Conservation (phyloP, 2,888 invertebrate genomes). For the Villa cingulata region DNA sequence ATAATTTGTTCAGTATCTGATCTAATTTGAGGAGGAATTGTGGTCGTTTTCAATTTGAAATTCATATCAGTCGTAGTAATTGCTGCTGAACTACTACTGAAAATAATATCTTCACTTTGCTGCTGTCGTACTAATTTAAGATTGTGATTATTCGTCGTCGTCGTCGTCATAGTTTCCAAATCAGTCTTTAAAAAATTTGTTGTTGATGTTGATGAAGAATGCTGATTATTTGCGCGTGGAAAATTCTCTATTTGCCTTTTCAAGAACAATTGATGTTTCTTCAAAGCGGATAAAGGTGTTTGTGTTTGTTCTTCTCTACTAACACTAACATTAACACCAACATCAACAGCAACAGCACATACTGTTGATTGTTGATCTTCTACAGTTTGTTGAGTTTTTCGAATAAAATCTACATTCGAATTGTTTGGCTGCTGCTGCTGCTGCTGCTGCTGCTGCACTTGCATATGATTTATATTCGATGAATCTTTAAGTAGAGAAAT, state of each 20-base stretch:
- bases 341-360: too few relatives aligned
- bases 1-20: conserved; percentile 22
- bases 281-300: conserved; percentile 16
- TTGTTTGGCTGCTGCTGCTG: neutral
- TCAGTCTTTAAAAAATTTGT: conserved; percentile 15
- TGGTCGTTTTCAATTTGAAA: neutral
- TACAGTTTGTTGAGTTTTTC: too few relatives aligned
- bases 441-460: neutral
- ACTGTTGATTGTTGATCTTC: too few relatives aligned
- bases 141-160: too few relatives aligned
- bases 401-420: too few relatives aligned
- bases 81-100: too few relatives aligned
- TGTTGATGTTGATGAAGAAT: conserved; percentile 1
- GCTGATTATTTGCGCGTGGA: conserved; percentile 13
- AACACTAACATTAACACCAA: too few relatives aligned
- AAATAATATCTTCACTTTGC: too few relatives aligned
- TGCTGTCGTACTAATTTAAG: too few relatives aligned
- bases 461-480: neutral
- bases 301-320: neutral
- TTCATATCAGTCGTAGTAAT: too few relatives aligned
- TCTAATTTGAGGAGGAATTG: conserved; percentile 23
- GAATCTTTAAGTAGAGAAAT: neutral
- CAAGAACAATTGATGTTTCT: conserved; percentile 35
- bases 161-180: conserved; percentile 4
- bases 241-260: conserved; percentile 33